Percentiles rank a stretch among this genome's conserved stretches.
phyloP scores from a whole-genome alignment of 2,113 vertebrate genomes.

The Agelaius tricolor region DNA sequence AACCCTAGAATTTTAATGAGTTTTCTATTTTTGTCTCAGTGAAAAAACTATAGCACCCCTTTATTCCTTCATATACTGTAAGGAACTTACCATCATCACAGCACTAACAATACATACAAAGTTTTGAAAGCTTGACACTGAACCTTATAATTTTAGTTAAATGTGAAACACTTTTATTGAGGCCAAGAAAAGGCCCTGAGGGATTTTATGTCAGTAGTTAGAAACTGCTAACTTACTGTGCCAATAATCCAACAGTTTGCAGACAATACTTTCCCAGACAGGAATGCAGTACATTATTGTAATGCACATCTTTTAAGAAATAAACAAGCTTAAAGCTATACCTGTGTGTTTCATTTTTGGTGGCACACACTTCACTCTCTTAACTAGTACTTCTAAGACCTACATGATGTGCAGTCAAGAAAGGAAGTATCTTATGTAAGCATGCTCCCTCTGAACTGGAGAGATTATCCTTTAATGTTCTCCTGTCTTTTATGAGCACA shows the following conservation, averaged over 20 bases:
- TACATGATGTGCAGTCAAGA: background rate
- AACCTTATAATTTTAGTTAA: conserved; percentile 40
- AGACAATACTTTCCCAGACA: background rate
- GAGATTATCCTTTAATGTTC: background rate
- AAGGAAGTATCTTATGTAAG: background rate
- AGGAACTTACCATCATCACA: background rate
- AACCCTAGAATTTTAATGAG: background rate
- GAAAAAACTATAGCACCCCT: background rate
- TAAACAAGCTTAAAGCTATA: background rate
- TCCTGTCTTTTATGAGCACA: background rate
- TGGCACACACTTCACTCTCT: background rate
- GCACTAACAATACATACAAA: background rate
- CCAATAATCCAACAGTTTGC: background rate
- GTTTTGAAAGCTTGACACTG: background rate
- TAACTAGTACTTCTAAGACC: background rate
- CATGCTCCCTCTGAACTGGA: background rate
- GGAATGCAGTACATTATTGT: background rate
- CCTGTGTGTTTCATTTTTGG: background rate
- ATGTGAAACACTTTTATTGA: background rate
- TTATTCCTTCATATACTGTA: background rate
- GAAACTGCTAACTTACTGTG: background rate
- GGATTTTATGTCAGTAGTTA: background rate
- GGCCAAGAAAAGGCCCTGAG: background rate
- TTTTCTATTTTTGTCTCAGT: background rate
- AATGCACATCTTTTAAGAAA: conserved; percentile 3